Conservation (phyloP, 2,113 vertebrate genomes). For the Ptilorrhoa leucosticta region DNA sequence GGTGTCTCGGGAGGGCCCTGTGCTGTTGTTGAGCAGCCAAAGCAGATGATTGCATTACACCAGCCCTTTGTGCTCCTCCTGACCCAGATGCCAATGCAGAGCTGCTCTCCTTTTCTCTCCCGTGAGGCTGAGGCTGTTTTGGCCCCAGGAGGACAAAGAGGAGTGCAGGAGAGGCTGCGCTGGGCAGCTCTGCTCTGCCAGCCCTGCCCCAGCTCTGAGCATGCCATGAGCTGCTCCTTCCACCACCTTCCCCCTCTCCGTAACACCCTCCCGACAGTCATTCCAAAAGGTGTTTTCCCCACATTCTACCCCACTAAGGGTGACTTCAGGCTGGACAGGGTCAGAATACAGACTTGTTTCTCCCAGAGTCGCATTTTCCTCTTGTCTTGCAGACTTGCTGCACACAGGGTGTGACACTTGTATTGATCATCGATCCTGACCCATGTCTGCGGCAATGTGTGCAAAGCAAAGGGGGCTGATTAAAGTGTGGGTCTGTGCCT, state of each 20-base stretch:
- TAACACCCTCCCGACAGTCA: neutral
- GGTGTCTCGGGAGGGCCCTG: neutral
- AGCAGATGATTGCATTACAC: fast-evolving
- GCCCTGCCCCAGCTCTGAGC: fast-evolving
- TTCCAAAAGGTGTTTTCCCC: neutral
- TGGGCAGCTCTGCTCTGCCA: neutral
- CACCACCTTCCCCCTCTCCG: neutral
- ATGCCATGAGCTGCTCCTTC: neutral
- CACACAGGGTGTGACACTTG: neutral
- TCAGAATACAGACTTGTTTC: neutral
- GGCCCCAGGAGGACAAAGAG: neutral
- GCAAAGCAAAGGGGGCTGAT: neutral
- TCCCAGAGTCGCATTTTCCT: neutral
- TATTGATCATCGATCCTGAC: neutral
- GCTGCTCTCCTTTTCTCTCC: neutral
- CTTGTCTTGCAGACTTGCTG: neutral
- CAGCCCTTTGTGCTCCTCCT: neutral
- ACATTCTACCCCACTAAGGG: neutral
- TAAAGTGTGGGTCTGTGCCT: neutral
- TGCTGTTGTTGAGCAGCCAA: neutral
- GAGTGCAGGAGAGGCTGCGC: neutral
- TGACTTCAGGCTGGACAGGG: neutral
- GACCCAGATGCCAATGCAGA: neutral
- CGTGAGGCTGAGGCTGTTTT: neutral
- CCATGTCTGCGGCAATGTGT: neutral